These are phyloP conservation scores for Allolobophora icterica DNA, from an alignment of 2,888 invertebrate species.

Conservation along the genomic window DNA sequence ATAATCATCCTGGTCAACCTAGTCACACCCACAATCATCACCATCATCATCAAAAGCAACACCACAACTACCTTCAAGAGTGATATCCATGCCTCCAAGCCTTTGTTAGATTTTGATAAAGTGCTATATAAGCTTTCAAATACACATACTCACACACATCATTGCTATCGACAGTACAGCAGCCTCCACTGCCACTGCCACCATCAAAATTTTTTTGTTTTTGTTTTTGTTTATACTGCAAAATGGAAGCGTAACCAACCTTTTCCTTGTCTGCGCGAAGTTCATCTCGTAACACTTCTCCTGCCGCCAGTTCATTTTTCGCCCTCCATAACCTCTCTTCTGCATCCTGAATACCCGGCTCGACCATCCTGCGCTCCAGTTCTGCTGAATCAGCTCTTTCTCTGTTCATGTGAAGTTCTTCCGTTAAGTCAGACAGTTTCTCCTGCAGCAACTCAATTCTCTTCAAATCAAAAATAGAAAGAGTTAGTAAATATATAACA, in stretches of 20 bases:
- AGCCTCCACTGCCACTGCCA: background rate
- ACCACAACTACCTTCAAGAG: too few species aligned
- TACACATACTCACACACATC: too few species aligned
- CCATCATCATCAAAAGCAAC: too few species aligned
- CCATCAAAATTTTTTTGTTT: background rate
- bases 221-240: background rate
- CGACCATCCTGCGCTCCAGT: slow-evolving; percentile 73
- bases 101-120: too few species aligned
- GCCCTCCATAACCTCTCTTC: slow-evolving; percentile 79
- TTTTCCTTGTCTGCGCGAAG: slow-evolving; percentile 79
- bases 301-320: slow-evolving; percentile 79
- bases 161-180: too few species aligned
- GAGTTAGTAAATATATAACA: background rate
- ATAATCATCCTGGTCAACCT: too few species aligned
- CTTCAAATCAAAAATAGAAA: slow-evolving; percentile 48
- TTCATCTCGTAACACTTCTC: slow-evolving; percentile 76
- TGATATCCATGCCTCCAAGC: too few species aligned
- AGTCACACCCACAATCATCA: too few species aligned
- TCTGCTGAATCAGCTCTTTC: slow-evolving; percentile 75
- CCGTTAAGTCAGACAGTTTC: slow-evolving; percentile 74
- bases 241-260: slow-evolving; percentile 65
- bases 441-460: slow-evolving; percentile 71
- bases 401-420: slow-evolving; percentile 75
- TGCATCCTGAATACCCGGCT: slow-evolving; percentile 78
- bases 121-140: too few species aligned